Conservation (phyloP, 2,888 invertebrate species). For the Globia sparganii region DNA sequence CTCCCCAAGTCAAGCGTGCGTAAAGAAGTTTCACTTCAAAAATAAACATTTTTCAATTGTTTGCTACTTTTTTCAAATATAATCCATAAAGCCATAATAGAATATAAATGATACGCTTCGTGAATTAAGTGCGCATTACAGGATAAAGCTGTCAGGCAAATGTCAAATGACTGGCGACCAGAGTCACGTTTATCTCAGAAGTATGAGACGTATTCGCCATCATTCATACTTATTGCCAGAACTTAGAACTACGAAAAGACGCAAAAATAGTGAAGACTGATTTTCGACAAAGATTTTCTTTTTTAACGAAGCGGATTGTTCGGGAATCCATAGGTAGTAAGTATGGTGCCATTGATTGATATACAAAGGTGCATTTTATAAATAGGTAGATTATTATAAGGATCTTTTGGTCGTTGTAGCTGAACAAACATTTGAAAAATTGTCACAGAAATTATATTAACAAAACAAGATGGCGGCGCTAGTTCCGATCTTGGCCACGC, state of each 20-base stretch:
- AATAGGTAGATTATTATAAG: background rate
- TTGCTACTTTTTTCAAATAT: conserved; percentile 53
- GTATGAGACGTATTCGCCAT: conserved; percentile 8
- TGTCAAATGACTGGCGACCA: conserved; percentile 57
- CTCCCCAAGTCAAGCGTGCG: too few relatives aligned
- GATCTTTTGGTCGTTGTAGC: background rate
- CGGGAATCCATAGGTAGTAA: background rate
- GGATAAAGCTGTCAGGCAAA: conserved; percentile 70
- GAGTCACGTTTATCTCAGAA: conserved; percentile 40
- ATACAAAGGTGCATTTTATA: background rate
- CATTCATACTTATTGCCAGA: background rate
- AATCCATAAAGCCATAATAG: conserved; percentile 41
- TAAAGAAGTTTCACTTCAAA: too few relatives aligned
- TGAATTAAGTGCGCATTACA: conserved; percentile 67
- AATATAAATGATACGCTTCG: conserved; percentile 51
- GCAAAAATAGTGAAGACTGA: background rate
- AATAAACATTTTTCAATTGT: conserved; percentile 32
- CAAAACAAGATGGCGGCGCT: background rate
- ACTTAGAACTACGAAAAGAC: background rate
- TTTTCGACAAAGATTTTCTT: background rate
- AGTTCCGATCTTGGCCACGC: background rate
- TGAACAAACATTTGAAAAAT: background rate
- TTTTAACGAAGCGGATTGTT: background rate
- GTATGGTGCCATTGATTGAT: background rate
- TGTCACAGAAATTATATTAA: background rate